A percentile compares a stretch with the other conserved stretches of the same genome.
These are phyloP conservation scores for Laspeyria flexula DNA, from an alignment of 2,888 invertebrate species.

Conservation along the genomic window DNA sequence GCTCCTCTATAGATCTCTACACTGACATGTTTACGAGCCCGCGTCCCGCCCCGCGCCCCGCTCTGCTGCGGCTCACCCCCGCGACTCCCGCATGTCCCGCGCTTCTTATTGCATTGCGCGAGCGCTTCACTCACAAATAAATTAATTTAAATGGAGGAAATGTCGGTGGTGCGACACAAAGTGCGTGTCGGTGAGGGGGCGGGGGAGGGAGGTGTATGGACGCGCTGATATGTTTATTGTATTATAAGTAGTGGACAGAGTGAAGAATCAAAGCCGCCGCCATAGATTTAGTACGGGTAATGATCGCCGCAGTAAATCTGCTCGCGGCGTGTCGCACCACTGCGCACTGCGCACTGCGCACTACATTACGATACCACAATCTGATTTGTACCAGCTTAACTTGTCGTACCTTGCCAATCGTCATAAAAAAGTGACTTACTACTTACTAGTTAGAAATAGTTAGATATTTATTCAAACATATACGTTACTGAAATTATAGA, in stretches of 20 bases:
- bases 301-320: constrained; percentile 36
- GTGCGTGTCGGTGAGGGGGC: constrained; percentile 15
- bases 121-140: constrained; percentile 57
- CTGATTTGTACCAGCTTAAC: background rate
- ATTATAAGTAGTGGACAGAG: constrained; percentile 39
- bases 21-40: constrained; percentile 72
- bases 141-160: constrained; percentile 71
- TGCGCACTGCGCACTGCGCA: background rate
- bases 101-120: constrained; percentile 60
- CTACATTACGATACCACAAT: background rate
- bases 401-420: too few species aligned
- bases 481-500: too few species aligned
- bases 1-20: constrained; percentile 57
- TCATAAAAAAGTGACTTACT: too few species aligned
- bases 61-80: constrained; percentile 9
- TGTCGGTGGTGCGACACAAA: constrained; percentile 45
- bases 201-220: background rate
- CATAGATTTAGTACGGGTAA: constrained; percentile 44
- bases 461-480: too few species aligned
- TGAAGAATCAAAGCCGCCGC: constrained; percentile 38
- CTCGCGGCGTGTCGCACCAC: background rate
- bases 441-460: too few species aligned
- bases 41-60: constrained; percentile 26
- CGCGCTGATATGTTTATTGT: constrained; percentile 44
- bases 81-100: constrained; percentile 13